Conservation (phyloP, 2,113 vertebrate species). For the Gnathonemus longibarbis region DNA sequence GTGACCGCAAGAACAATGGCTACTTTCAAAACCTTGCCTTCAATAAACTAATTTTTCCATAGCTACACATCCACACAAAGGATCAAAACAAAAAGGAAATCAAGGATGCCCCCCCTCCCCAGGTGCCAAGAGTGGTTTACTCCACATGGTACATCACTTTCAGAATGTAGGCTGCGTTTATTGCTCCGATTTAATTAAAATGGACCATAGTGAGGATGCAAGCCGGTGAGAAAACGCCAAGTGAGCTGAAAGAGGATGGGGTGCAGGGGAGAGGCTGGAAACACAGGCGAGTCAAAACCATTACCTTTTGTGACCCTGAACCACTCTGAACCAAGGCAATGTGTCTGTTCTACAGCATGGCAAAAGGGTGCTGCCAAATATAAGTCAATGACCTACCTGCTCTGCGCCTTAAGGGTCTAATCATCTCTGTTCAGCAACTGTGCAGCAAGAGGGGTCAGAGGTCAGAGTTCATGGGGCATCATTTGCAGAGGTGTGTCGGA, state of each 20-base stretch:
- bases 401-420: background rate
- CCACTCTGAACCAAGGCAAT: background rate
- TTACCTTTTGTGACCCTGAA: background rate
- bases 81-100: background rate
- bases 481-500: conserved; percentile 7
- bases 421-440: background rate
- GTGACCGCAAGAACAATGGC: background rate
- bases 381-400: background rate
- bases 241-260: background rate
- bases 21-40: background rate
- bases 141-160: background rate
- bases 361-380: background rate
- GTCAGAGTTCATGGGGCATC: conserved; percentile 13
- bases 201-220: background rate
- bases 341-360: background rate
- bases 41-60: background rate
- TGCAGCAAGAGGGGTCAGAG: background rate
- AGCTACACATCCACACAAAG: background rate
- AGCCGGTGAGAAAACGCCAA: background rate
- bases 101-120: background rate
- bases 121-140: background rate
- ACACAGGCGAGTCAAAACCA: background rate
- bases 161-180: background rate
- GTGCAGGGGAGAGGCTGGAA: background rate
- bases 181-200: background rate